Evolutionary conservation across 2,797 vertebrate species (phyloP).

Genomic region (Sebastes dallii): DNA sequence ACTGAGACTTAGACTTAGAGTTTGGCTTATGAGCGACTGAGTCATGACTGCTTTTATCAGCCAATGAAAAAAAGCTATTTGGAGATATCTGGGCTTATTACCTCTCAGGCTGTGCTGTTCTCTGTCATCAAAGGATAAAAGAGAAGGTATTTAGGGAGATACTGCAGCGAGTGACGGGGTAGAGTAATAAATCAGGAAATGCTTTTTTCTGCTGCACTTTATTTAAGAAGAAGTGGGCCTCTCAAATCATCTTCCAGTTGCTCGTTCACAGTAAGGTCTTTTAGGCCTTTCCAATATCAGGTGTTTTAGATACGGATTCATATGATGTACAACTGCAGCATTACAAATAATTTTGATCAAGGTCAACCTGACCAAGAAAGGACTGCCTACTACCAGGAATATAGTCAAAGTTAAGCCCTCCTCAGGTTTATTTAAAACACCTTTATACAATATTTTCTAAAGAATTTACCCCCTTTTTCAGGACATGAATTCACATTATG

Average conservation of each 20-base stretch:
- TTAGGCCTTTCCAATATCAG: not conserved
- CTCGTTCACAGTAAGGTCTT: not conserved
- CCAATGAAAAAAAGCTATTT: constrained; percentile 26
- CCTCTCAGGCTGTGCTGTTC: not conserved
- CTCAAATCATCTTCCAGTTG: not conserved
- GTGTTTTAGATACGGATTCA: not conserved
- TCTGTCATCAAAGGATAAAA: constrained; percentile 1
- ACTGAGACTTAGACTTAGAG: constrained; percentile 16
- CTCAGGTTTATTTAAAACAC: not conserved
- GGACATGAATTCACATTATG: not conserved
- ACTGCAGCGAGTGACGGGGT: not conserved
- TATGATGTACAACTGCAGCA: not conserved
- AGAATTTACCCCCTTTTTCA: not conserved
- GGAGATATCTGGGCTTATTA: constrained; percentile 5
- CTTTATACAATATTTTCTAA: not conserved
- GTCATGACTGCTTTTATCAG: constrained; percentile 18
- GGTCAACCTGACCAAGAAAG: not conserved
- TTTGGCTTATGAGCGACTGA: constrained; percentile 14
- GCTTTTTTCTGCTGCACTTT: not conserved
- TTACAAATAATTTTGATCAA: not conserved
- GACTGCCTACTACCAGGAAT: not conserved
- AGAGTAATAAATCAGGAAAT: not conserved
- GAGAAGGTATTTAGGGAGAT: constrained; percentile 1
- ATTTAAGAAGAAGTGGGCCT: not conserved
- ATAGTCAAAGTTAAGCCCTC: not conserved